Evolutionary conservation across 2,797 vertebrate genomes (phyloP), one percentile per base, ranked within the genome.

Genomic region (Channa striata): DNA sequence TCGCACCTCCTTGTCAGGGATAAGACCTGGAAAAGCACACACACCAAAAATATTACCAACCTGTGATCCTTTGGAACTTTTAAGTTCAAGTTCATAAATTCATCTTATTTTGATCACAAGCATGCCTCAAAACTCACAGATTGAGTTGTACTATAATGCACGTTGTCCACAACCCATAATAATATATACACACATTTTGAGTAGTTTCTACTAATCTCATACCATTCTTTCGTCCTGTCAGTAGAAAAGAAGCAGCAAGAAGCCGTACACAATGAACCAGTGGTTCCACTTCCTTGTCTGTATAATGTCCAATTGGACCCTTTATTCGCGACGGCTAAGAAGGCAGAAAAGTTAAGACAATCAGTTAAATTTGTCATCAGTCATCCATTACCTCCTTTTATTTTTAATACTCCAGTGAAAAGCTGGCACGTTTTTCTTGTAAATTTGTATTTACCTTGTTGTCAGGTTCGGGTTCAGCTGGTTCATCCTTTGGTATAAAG

Each of bases 211-310:
- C 25, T 13, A 12, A 54, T 12, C 19, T 14, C 84, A 81, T 72
- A 98, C 98, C 97, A 49, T 96, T 95, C 76, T 94, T 97, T 59
- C 96, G 93, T 48, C 98, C 97, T 0, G 95, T 97, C 39, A 99
- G 94, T 21, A 99, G 89, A 81, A 99, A 99, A 10, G 97, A 99
- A 12, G 97, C 97, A 0, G 96, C 95, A 8, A 99, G 92, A 64
- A 99, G 96, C 36, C 98, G 93, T 16, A 97, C 95, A 4, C 98
- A 99, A 73, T 99, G 96, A 65, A 97, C 93, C n/a, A 99, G 83
- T 2, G 98, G 97, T 50, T 96, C 96, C 46, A 89, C 91, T 51
- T 87, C 92, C 2, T 86, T 92, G 80, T 99, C 96, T 0, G 94
- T 95, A 1, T 96, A 96, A 83, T 96, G 95, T 51, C 98, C 97